phyloP scores from a whole-genome alignment of 2,113 vertebrate species.

The Hippocampus comes region DNA sequence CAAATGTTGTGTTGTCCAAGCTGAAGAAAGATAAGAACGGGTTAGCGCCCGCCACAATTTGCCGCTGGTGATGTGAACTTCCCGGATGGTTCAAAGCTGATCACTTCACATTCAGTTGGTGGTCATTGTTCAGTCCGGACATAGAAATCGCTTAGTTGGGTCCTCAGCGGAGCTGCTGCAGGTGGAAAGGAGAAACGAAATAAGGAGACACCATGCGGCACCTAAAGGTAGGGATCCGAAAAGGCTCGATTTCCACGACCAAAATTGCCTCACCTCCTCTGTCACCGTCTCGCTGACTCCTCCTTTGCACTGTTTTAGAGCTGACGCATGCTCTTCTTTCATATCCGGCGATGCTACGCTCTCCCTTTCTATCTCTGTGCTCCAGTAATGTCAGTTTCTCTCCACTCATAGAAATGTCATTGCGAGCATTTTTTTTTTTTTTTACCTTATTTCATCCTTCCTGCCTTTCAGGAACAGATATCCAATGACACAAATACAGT shows the following conservation, averaged over 20 bases:
- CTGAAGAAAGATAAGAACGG: background rate
- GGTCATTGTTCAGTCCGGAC: background rate
- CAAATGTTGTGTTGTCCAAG: background rate
- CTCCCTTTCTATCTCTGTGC: constrained; percentile 19
- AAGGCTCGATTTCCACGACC: constrained; percentile 29
- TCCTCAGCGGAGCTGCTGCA: constrained; percentile 16
- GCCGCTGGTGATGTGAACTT: background rate
- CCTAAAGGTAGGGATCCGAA: constrained; percentile 29
- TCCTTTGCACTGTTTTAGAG: constrained; percentile 21
- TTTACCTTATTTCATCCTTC: constrained; percentile 17
- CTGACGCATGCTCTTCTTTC: constrained; percentile 44
- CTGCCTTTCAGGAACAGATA: constrained; percentile 33
- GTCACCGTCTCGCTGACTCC: constrained; percentile 19
- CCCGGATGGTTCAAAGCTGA: background rate
- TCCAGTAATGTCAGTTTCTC: constrained; percentile 31
- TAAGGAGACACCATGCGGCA: constrained; percentile 27
- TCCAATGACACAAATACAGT: constrained; percentile 9
- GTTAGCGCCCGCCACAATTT: background rate
- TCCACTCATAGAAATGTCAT: constrained; percentile 13
- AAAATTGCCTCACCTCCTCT: constrained; percentile 32
- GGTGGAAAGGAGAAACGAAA: constrained; percentile 5
- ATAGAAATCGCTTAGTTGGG: background rate
- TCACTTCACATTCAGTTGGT: background rate
- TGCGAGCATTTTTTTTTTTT: constrained; percentile 6
- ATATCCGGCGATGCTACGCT: constrained; percentile 21